Base-by-base conservation (phyloP, 2,113 vertebrate genomes). In the Malurus alboscapulatus region DNA sequence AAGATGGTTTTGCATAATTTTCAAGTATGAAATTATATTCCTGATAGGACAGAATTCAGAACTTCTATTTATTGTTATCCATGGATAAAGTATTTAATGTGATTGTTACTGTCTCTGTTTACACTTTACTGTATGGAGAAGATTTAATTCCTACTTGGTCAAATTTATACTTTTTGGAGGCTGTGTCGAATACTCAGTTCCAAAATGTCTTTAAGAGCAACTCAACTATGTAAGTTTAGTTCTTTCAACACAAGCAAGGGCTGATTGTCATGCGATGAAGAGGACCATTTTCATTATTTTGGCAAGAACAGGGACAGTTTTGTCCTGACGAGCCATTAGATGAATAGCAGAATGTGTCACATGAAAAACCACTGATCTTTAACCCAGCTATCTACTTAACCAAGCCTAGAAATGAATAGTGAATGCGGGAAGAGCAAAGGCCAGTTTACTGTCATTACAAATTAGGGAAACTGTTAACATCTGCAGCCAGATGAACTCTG, bases 241-340 rank as follows among this genome's bases (percentile, higher is more conserved):
- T 97, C 62, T 97, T 97, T 96, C 81, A 47, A 84, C 85, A 86
- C 87, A 97, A 96, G 97, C 97, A 97, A 98, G 98, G 98, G 98
- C 98, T 98, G 97, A 97, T 97, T 98, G 98, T 99, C 99, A 98
- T 99, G 98, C 97, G 98, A 98, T 97, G 96, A 96, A 96, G 98
- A 98, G 98, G 98, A 97, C 97, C 96, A 96, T 95, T 98, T 98
- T 98, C 97, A 97, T 98, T 97, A 97, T 98, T 98, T 97, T 98
- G 98, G 95, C 93, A 97, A 98, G 98, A 99, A 99, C 99, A 99
- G 98, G 98, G 98, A 98, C 98, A 99, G 98, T 98, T 98, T 98
- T 99, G 98, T 99, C 98, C 98, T 97, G 95, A 97, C 38, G 93
- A 98, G 98, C 98, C 98, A 98, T 98, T 98, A 99, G 98, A 98